Conservation (phyloP, 2,113 vertebrate species). For the Nipponia nippon region DNA sequence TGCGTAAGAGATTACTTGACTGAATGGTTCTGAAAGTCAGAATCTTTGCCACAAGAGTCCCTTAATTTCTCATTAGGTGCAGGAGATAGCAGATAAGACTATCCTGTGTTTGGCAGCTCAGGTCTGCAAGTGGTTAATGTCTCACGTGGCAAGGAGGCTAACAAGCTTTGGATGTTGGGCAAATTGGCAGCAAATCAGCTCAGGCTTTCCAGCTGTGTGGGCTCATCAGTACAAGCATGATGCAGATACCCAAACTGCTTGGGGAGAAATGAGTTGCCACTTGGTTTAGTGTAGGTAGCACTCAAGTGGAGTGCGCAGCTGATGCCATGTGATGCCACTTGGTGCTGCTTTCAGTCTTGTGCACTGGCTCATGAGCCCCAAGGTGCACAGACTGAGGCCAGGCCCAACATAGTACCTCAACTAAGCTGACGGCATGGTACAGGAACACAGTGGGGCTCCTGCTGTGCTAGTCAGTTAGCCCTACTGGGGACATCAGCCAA, state of each 20-base stretch:
- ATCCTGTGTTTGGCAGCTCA: neutral
- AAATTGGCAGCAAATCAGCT: neutral
- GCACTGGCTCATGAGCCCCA: neutral
- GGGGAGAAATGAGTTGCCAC: neutral
- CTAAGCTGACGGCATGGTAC: too few relatives aligned
- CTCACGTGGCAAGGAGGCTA: neutral
- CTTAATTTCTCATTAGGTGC: neutral
- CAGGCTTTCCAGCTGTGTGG: neutral
- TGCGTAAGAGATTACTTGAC: neutral
- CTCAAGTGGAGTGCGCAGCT: neutral
- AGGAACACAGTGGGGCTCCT: neutral
- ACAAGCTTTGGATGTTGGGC: neutral
- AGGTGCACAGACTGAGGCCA: neutral
- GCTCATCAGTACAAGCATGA: neutral
- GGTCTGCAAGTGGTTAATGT: neutral
- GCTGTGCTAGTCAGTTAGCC: neutral
- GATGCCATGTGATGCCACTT: accelerated
- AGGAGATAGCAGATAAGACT: neutral
- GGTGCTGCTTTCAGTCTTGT: neutral
- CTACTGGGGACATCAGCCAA: neutral
- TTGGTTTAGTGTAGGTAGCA: neutral
- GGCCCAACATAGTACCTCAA: accelerated
- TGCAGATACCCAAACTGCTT: neutral
- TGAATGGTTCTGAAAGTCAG: neutral
- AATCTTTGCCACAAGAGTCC: neutral